These are phyloP conservation scores for Brachyhypopomus occidentalis DNA, from an alignment of 2,113 vertebrate species.

Conservation along the genomic window DNA sequence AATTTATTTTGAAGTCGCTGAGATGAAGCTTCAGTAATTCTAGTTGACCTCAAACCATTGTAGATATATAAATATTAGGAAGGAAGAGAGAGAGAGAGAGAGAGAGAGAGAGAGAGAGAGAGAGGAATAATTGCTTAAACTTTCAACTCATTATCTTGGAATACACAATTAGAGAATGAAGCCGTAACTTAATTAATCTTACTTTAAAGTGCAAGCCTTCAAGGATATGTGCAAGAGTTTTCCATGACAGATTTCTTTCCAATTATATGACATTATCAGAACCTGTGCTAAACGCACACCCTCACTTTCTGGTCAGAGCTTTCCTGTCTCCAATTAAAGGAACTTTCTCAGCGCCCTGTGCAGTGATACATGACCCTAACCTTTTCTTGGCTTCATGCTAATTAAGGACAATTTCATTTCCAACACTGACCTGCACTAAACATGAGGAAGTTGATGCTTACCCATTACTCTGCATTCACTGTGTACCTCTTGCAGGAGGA, in stretches of 20 bases:
- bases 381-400: conserved; percentile 54
- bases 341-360: conserved; percentile 45
- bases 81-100: conserved; percentile 40
- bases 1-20: conserved; percentile 58
- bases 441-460: conserved; percentile 29
- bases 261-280: conserved; percentile 67
- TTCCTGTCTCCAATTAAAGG: conserved; percentile 59
- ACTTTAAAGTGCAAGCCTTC: conserved; percentile 65
- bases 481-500: conserved; percentile 1
- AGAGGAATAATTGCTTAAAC: conserved; percentile 65
- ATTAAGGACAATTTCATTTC: conserved; percentile 59
- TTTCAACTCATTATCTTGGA: conserved; percentile 67
- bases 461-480: conserved; percentile 19
- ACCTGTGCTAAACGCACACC: conserved; percentile 44
- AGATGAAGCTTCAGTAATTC: conserved; percentile 54
- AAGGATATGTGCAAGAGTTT: conserved; percentile 52
- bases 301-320: conserved; percentile 51
- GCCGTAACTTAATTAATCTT: conserved; percentile 66
- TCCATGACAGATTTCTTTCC: conserved; percentile 65
- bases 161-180: conserved; percentile 70
- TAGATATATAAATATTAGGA: conserved; percentile 50
- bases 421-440: conserved; percentile 43
- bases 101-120: conserved; percentile 28
- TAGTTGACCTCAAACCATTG: conserved; percentile 60
- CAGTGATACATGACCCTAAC: conserved; percentile 61